Conservation (phyloP, 2,888 invertebrate genomes). For the Diarsia rubi region DNA sequence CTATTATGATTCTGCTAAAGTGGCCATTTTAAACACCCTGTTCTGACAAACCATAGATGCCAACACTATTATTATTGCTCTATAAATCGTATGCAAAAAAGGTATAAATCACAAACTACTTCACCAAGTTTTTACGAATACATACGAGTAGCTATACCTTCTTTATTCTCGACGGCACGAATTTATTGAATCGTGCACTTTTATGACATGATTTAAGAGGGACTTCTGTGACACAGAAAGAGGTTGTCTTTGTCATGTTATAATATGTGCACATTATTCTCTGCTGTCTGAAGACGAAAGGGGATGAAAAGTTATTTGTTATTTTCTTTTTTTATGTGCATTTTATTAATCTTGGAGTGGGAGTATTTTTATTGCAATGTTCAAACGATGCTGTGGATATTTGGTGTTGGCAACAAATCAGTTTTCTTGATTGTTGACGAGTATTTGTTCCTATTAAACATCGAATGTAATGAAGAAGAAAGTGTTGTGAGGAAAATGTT, state of each 20-base stretch:
- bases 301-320: constrained; percentile 21
- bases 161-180: background rate
- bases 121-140: constrained; percentile 11
- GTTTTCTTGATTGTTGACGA: background rate
- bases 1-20: no score
- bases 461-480: no score
- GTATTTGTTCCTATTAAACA: no score
- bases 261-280: constrained; percentile 21
- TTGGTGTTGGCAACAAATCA: background rate
- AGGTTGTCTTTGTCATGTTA: constrained; percentile 33
- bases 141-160: background rate
- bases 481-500: no score
- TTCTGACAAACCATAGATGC: background rate
- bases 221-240: constrained; percentile 6
- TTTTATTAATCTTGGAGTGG: background rate
- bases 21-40: no score
- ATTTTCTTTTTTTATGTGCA: constrained; percentile 11
- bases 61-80: background rate
- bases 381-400: background rate
- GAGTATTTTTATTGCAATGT: constrained; percentile 10
- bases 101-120: constrained; percentile 25
- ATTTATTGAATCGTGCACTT: constrained; percentile 46
- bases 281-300: constrained; percentile 23
- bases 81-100: constrained; percentile 3
- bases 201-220: constrained; percentile 34